Base-by-base conservation (phyloP, 2,797 vertebrate genomes). In the Streptopelia turtur region DNA sequence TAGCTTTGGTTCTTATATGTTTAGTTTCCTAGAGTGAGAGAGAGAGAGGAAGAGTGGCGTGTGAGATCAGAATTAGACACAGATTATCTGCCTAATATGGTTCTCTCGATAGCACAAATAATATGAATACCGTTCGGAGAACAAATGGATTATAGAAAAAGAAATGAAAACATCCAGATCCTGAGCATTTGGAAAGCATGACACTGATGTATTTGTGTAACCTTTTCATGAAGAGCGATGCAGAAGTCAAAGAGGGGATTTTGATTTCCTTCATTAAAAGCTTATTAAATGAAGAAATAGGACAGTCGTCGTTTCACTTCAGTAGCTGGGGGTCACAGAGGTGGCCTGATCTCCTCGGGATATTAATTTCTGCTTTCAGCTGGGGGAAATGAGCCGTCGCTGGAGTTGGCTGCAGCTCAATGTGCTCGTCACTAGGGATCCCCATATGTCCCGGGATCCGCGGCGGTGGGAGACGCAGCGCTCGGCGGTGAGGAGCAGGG, bases 331-430 rank as follows among this genome's bases (percentile, higher is more conserved):
- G 97, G 98, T 97, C 97, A 96, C 81, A 91, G 97, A 98, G 98
- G 97, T 74, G 47, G 96, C 83, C 97, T 97, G 97, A 90, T 97
- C 98, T 98, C 97, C 96, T 98, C 95, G 45, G 97, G 97, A 98
- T 98, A 98, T 98, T 98, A 98, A 98, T 98, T 98, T 96, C 97
- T 97, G 96, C 98, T 97, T 98, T 98, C 98, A 98, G 95, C 96
- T 95, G 49, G 94, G 93, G 97, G 97, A 98, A 98, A 98, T 98
- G 98, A 98, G 98, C 98, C 97, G 1, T 97, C 61, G 64, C 97
- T 92, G 83, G 96, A 97, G 96, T 95, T 97, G 92, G 97, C 98
- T 96, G 97, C 96, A 97, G 97, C 97, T 97, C 98, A 97, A 90
- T 97, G 97, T 95, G 95, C 97, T 98, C 97, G 90, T 98, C 98